Percentiles rank a stretch among this genome's conserved stretches.
Evolutionary conservation across 2,113 vertebrate species (phyloP).

Genomic region (Indicator maculatus): DNA sequence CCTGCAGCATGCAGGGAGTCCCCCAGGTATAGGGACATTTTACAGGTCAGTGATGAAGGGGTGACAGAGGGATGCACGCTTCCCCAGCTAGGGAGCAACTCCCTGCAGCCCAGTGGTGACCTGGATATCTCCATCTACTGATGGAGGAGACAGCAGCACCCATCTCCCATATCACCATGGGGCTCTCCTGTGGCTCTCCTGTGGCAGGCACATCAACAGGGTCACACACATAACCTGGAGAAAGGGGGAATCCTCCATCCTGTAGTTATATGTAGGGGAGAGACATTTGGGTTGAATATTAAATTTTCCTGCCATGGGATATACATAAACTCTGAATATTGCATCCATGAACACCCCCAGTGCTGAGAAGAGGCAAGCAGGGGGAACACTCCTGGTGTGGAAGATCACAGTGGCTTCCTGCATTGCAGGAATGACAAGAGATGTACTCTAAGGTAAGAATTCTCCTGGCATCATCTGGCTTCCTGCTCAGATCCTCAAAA

Average conservation of each 20-base stretch:
- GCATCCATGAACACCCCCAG: accelerated
- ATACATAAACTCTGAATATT: neutral
- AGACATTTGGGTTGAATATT: neutral
- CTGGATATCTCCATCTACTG: neutral
- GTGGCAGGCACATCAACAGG: accelerated
- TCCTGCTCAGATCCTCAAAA: neutral
- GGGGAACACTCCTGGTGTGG: neutral
- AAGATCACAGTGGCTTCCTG: neutral
- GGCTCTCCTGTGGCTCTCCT: neutral
- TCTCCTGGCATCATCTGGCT: neutral
- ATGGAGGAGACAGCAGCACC: neutral
- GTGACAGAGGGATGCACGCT: neutral
- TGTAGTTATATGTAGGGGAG: neutral
- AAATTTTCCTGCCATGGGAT: neutral
- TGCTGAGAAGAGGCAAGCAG: neutral
- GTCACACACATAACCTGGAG: neutral
- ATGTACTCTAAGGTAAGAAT: neutral
- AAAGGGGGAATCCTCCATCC: neutral
- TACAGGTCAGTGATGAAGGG: neutral
- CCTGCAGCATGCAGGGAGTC: neutral
- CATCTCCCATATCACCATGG: accelerated
- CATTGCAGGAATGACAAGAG: neutral
- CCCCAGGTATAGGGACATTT: neutral
- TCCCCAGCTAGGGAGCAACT: neutral
- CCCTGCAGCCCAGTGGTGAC: neutral